A percentile compares a stretch with the other conserved stretches of the same genome.
phyloP scores from a whole-genome alignment of 2,888 invertebrate genomes.

The Andrena flavipes region DNA sequence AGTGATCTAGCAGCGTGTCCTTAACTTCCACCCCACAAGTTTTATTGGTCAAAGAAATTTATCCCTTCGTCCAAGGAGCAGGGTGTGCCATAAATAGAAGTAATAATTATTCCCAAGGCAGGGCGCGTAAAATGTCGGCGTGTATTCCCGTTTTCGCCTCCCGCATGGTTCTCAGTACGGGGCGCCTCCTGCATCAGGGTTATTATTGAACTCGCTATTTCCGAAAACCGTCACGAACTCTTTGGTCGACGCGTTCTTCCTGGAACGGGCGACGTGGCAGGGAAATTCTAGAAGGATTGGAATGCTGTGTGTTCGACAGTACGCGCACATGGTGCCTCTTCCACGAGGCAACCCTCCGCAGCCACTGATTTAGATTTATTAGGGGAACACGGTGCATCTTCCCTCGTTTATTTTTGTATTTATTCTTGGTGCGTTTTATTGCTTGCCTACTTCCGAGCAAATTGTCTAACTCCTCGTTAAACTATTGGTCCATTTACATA shows the following conservation, averaged over 20 bases:
- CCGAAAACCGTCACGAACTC: conserved; percentile 58
- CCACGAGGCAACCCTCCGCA: conserved; percentile 19
- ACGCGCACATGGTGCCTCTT: background rate
- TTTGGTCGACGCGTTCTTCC: conserved; percentile 40
- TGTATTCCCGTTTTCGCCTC: conserved; percentile 64
- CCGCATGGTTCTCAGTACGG: conserved; percentile 72
- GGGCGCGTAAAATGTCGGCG: conserved; percentile 27
- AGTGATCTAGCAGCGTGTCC: too few species aligned
- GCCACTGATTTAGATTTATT: conserved; percentile 48
- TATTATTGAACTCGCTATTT: conserved; percentile 72
- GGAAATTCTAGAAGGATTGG: conserved; percentile 59
- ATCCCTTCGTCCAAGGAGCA: too few species aligned
- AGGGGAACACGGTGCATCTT: background rate
- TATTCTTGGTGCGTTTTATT: conserved; percentile 6
- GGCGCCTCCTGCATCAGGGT: conserved; percentile 71
- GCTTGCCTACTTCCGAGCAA: background rate
- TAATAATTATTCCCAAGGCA: conserved; percentile 29
- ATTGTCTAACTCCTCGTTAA: background rate
- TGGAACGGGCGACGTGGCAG: conserved; percentile 37
- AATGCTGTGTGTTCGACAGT: conserved; percentile 23
- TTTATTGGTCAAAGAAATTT: too few species aligned
- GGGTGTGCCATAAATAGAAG: conserved; percentile 17
- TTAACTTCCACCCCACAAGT: too few species aligned
- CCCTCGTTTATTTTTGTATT: conserved; percentile 23
- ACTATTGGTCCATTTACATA: background rate